Base-by-base conservation (phyloP, 1,140 invertebrate genomes). In the Saccostrea cuccullata region DNA sequence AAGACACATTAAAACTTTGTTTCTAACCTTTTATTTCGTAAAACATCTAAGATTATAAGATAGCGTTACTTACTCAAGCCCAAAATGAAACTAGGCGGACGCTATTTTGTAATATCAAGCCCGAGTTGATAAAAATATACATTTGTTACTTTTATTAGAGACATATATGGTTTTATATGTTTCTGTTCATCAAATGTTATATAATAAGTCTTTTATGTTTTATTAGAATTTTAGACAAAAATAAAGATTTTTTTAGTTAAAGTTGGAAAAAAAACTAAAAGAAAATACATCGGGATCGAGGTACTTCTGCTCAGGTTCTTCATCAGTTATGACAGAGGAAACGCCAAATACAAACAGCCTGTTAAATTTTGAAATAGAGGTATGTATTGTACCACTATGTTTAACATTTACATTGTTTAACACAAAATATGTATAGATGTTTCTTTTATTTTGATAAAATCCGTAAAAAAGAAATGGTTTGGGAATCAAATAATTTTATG, bases 341-440 rank as follows among this genome's bases (percentile, higher is more conserved):
- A 77, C 26, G 15, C 9, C 70, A 36, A 36, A 77, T 30, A 30
- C 70, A 36, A 77, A 77, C 12, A 77, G 0, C 15, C 8, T 77
- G 11, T 36, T 77, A 30, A 30, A 77, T 15, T 77, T 77, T 77
- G 70, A 77, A 30, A 77, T 77, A 30, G 70, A 77, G 70, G 70
- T 77, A 77, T 6, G n/a, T 64, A 20, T 36, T 64, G n/a, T 6
- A 64, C 6, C 15, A 64, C n/a, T 20, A 6, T 64, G 20, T 13
- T 13, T 4, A 20, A n/a, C 17, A n/a, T 64, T 47, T 9, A 47
- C 47, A 47, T 47, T 47, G 47, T 47, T 47, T 47, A 47, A 47
- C 47, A 47, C 47, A 47, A 47, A 47, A 6, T 8, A 47, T 47
- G 47, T 47, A 47, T 2, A 47, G 47, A 47, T 47, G 1, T 47